Percentiles rank a stretch among this genome's conserved stretches.
phyloP scores from a whole-genome alignment of 2,888 invertebrate species.

The Epistrophe grossulariae region DNA sequence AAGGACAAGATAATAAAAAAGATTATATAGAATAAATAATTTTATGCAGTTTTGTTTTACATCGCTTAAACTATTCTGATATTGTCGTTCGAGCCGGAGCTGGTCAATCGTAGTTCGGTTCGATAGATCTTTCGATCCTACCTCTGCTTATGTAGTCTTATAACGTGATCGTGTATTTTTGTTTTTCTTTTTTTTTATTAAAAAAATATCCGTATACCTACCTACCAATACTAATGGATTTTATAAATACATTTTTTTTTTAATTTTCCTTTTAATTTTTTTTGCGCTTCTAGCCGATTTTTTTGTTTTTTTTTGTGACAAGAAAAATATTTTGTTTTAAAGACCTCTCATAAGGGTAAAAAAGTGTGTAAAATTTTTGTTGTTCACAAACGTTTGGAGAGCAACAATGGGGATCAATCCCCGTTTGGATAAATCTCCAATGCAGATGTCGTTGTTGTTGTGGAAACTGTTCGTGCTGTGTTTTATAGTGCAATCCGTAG shows the following conservation, averaged over 20 bases:
- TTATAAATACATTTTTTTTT: conserved; percentile 34
- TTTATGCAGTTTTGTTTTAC: conserved; percentile 32
- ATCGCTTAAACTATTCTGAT: conserved; percentile 27
- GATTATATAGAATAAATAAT: conserved; percentile 1
- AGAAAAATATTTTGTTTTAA: conserved; percentile 49
- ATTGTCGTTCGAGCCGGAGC: conserved; percentile 7
- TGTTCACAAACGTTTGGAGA: conserved; percentile 47
- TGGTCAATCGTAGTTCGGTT: conserved; percentile 30
- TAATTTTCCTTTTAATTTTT: conserved; percentile 19
- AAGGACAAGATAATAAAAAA: conserved; percentile 20
- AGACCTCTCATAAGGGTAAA: conserved; percentile 59
- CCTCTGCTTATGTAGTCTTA: conserved; percentile 15
- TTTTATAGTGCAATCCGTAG: conserved; percentile 78
- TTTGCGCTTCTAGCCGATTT: conserved; percentile 40
- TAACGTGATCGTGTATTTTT: conserved; percentile 22
- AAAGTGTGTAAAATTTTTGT: conserved; percentile 40
- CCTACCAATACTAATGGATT: conserved; percentile 10
- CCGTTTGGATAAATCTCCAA: conserved; percentile 76
- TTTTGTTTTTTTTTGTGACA: conserved; percentile 54
- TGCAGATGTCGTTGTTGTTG: conserved; percentile 69
- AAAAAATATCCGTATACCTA: background rate
- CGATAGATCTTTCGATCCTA: conserved; percentile 23
- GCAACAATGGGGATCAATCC: conserved; percentile 76
- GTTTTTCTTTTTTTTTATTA: background rate
- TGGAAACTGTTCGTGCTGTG: conserved; percentile 78